Percentiles rank a stretch among this genome's conserved stretches.
Conservation (phyloP, 1,140 invertebrate species). For the Scaptomyza hsui region DNA sequence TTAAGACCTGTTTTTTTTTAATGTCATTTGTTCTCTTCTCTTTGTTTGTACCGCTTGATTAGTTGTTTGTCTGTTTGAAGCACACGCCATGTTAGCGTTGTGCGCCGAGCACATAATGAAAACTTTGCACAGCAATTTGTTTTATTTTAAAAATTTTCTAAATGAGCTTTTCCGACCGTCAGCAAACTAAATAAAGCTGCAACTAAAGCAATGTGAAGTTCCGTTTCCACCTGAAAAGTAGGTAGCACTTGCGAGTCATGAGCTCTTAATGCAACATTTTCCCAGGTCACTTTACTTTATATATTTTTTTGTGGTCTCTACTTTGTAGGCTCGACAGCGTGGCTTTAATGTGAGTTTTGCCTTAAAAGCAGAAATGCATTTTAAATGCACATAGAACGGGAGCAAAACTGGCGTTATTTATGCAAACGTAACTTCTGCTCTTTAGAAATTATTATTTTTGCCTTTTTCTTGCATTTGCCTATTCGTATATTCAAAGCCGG, state of each 20-base stretch:
- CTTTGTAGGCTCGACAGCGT: conserved; percentile 5
- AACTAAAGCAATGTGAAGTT: not conserved
- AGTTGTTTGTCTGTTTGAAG: conserved; percentile 64
- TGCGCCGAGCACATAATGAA: not conserved
- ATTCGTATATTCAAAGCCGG: conserved; percentile 23
- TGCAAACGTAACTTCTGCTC: conserved; percentile 78
- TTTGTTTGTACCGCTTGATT: conserved; percentile 42
- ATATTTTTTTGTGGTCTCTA: not conserved
- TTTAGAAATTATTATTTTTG: conserved; percentile 80
- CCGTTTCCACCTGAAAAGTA: conserved; percentile 16
- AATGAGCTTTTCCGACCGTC: not conserved
- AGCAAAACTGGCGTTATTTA: conserved; percentile 76
- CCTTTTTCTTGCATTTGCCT: conserved; percentile 47
- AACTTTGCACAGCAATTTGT: conserved; percentile 45
- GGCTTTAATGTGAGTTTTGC: conserved; percentile 42
- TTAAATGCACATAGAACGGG: conserved; percentile 69
- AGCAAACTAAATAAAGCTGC: not conserved
- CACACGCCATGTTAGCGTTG: conserved; percentile 28
- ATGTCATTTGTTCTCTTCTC: conserved; percentile 26
- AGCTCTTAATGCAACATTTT: conserved; percentile 9
- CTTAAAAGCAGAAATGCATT: conserved; percentile 60
- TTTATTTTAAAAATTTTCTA: conserved; percentile 44
- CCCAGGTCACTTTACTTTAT: not conserved
- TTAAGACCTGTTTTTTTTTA: conserved; percentile 48
- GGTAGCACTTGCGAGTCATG: conserved; percentile 36